Evolutionary conservation across 2,797 vertebrate genomes (phyloP).

Genomic region (Catharus ustulatus): DNA sequence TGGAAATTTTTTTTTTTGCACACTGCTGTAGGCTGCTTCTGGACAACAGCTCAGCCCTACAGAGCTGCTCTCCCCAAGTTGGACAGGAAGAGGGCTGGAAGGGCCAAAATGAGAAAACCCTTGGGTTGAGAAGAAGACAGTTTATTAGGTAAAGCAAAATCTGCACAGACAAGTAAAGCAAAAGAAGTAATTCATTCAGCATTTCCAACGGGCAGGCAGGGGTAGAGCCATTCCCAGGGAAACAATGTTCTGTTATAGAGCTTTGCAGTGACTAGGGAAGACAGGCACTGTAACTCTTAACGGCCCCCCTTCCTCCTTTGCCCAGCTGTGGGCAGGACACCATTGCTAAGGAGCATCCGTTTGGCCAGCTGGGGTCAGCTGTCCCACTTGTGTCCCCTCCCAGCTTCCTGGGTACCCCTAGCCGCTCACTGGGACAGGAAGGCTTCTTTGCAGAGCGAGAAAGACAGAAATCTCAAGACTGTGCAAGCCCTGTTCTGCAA

Average conservation of each 20-base stretch:
- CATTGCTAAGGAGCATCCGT: not conserved
- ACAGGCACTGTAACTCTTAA: not conserved
- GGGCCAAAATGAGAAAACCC: not conserved
- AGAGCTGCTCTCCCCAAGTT: rapidly evolving
- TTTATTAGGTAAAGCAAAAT: not conserved
- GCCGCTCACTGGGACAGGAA: not conserved
- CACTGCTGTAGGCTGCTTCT: not conserved
- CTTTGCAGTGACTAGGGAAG: rapidly evolving
- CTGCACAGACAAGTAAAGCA: rapidly evolving
- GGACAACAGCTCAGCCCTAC: not conserved
- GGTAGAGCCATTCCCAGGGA: not conserved
- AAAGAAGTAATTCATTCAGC: not conserved
- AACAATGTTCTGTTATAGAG: rapidly evolving
- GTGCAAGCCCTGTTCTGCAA: not conserved
- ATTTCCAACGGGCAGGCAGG: not conserved
- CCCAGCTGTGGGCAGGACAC: not conserved
- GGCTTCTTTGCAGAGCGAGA: not conserved
- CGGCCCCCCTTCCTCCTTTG: not conserved
- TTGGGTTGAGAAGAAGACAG: not conserved
- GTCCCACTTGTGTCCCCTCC: not conserved
- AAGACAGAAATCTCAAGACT: not conserved
- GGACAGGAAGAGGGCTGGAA: not conserved
- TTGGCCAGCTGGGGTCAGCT: not conserved
- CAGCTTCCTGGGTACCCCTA: not conserved
- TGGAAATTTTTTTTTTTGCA: not conserved